Percentiles rank a stretch among this genome's conserved stretches.
phyloP scores from a whole-genome alignment of 2,888 invertebrate genomes.

The Dasysyrphus albostriatus region DNA sequence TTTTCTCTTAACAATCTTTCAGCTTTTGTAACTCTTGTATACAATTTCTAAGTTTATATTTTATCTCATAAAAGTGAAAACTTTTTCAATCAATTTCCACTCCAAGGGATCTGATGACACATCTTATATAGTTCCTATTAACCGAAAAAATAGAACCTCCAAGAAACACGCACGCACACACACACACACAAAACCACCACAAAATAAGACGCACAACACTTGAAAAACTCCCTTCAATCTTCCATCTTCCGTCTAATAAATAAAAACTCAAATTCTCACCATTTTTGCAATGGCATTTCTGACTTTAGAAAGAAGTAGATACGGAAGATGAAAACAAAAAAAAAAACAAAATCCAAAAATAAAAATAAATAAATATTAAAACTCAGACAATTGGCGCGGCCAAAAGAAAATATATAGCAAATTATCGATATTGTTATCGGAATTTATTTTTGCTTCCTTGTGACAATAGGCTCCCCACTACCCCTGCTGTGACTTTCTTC shows the following conservation, averaged over 20 bases:
- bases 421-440: constrained; percentile 74
- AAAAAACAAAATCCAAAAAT: constrained; percentile 18
- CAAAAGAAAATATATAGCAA: constrained; percentile 56
- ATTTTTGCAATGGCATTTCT: constrained; percentile 27
- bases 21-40: constrained; percentile 10
- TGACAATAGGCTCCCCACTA: constrained; percentile 1
- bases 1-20: constrained; percentile 15
- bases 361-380: constrained; percentile 39
- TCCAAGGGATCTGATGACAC: constrained; percentile 64
- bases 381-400: constrained; percentile 72
- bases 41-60: constrained; percentile 32
- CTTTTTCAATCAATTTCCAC: constrained; percentile 72
- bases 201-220: constrained; percentile 24
- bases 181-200: constrained; percentile 17
- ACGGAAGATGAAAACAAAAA: not conserved
- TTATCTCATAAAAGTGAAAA: constrained; percentile 61
- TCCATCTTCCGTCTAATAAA: constrained; percentile 6
- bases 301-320: not conserved
- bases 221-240: constrained; percentile 33
- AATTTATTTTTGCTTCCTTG: constrained; percentile 54
- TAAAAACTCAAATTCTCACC: constrained; percentile 65
- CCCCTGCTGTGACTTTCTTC: not conserved
- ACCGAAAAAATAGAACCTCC: constrained; percentile 18
- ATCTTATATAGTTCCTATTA: constrained; percentile 45
- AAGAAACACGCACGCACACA: not conserved